Evolutionary conservation across 2,888 invertebrate species (phyloP), one percentile per base, ranked within the genome.

Genomic region (Dendrolimus houi): DNA sequence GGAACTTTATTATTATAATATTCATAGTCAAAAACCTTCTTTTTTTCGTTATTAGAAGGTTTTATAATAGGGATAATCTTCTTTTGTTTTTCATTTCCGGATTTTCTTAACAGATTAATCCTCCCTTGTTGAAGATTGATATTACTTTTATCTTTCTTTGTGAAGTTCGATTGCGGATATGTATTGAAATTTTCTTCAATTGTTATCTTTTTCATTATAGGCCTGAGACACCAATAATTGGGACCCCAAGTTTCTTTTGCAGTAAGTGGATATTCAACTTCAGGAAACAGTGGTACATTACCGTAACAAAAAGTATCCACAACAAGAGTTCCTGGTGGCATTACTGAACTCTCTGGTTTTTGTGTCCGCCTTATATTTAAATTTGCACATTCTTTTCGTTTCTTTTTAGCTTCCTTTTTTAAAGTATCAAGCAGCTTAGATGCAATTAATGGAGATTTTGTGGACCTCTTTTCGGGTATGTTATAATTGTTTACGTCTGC

Each of bases 231-330:
- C 79, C 82, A 81, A 62, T 75, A 83, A 55, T 71, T 75, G 2
- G 80, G 77, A 14, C 59, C 63, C 86, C 84, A 85, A 7, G 75
- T 75, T 17, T 87, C 87, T 56, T 69, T 70, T 54, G 71, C 71
- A 54, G 68, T 74, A 8, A 81, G 62, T 10, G 87, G 87, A 67
- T 85, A 87, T 62, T 84, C 79, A 2, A 85, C 79, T 62, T 85
- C 83, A 17, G 87, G 86, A 67, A 85, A 88, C 14, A 62, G 58
- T 9, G 63, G 66, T 52, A 67, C 55, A 57, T 73, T 68, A 40
- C 62, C 60, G 13, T 71, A 67, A 53, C 62, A 68, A 29, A 59
- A 60, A 2, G 69, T 58, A 40, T 67, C 63, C 10, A 62, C 57
- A 41, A 52, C 55, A 53, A 59, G 13, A 47, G 54, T 41, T 0